Conservation (phyloP, 2,888 invertebrate genomes). For the Galerucella calmariensis region DNA sequence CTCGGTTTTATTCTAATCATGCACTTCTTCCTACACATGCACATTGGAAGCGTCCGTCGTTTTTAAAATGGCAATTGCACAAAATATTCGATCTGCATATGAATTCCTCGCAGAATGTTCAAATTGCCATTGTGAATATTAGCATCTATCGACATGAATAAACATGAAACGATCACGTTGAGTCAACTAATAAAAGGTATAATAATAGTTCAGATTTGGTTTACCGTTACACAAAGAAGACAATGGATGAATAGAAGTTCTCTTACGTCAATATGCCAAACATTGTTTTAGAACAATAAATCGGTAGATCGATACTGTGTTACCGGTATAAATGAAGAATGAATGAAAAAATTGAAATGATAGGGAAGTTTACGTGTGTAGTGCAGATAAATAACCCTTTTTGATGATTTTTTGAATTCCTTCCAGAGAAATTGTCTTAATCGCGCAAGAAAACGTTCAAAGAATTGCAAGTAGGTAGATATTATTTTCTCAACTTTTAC, state of each 20-base stretch:
- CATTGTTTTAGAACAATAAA: background rate
- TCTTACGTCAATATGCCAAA: background rate
- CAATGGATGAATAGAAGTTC: slow-evolving; percentile 1
- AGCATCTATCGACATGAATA: slow-evolving; percentile 7
- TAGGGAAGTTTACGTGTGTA: no score
- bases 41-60: slow-evolving; percentile 55
- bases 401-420: no score
- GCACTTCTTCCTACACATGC: slow-evolving; percentile 51
- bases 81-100: slow-evolving; percentile 54
- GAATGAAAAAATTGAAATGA: background rate
- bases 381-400: no score
- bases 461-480: background rate
- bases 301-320: background rate
- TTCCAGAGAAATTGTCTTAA: no score
- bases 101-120: slow-evolving; percentile 51
- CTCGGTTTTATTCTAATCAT: slow-evolving; percentile 55
- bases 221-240: background rate
- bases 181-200: background rate
- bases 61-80: slow-evolving; percentile 55
- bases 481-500: background rate
- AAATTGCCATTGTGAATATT: slow-evolving; percentile 48
- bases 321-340: background rate
- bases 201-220: background rate
- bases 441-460: no score
- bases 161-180: background rate